Conservation (phyloP, 2,113 vertebrate species). For the Natator depressus region DNA sequence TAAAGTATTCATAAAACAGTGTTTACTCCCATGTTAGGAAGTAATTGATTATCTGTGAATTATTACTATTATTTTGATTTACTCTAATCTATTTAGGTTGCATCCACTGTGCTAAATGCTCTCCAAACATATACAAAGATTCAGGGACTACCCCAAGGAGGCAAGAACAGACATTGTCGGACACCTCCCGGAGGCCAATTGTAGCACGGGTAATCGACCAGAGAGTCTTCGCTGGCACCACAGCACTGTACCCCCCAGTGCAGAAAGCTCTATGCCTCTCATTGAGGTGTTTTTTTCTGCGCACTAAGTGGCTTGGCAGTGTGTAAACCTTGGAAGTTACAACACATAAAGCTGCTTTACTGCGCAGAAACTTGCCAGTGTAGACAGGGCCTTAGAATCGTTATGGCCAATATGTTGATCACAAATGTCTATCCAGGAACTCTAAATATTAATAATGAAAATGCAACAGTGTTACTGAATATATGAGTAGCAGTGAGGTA, state of each 20-base stretch:
- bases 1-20: slow-evolving; percentile 39
- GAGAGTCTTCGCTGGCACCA: no score
- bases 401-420: neutral
- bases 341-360: no score
- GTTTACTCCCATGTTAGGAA: slow-evolving; percentile 12
- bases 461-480: neutral
- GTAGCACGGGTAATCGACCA: no score
- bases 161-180: no score
- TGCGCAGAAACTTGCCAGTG: no score
- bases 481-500: fast-evolving
- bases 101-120: neutral
- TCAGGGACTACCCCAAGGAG: neutral
- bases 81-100: slow-evolving; percentile 1
- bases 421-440: fast-evolving
- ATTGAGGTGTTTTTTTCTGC: no score
- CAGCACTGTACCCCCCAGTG: no score
- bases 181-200: no score
- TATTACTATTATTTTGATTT: slow-evolving; percentile 51
- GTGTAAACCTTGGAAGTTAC: no score
- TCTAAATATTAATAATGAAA: neutral
- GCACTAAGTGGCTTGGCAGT: no score
- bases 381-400: neutral
- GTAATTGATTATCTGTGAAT: slow-evolving; percentile 55
- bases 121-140: neutral
- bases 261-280: no score